Conservation (phyloP, 2,113 vertebrate genomes). For the Calonectris borealis region DNA sequence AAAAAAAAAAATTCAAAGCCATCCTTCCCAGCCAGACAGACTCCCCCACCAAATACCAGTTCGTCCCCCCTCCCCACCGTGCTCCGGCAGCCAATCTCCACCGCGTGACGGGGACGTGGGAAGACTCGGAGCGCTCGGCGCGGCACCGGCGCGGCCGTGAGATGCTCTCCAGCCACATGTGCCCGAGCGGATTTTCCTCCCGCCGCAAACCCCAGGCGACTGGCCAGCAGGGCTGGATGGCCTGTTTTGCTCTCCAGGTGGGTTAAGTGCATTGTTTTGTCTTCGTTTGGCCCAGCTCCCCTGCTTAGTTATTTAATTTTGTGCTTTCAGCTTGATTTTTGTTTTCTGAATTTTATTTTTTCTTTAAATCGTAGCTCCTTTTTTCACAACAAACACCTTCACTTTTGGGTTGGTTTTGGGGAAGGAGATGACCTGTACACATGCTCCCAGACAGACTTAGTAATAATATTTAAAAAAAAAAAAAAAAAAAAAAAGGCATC, state of each 20-base stretch:
- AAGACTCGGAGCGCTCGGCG: conserved; percentile 64
- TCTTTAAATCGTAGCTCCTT: background rate
- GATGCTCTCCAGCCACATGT: conserved; percentile 64
- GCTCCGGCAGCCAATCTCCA: conserved; percentile 67
- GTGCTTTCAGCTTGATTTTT: background rate
- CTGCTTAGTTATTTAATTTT: background rate
- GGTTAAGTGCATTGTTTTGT: conserved; percentile 71
- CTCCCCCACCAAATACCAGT: background rate
- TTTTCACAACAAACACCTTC: background rate
- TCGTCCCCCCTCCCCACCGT: background rate
- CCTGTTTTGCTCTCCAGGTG: conserved; percentile 74
- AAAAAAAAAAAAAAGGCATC: background rate
- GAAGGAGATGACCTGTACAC: background rate
- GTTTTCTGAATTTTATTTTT: background rate
- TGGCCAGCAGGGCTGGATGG: conserved; percentile 52
- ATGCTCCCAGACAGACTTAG: background rate
- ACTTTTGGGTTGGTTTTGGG: background rate
- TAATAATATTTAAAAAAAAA: background rate
- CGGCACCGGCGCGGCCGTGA: conserved; percentile 24
- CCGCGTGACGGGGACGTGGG: conserved; percentile 64
- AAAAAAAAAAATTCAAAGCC: conserved; percentile 32
- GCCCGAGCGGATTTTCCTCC: conserved; percentile 51
- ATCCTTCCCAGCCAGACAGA: background rate
- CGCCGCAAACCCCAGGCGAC: conserved; percentile 11
- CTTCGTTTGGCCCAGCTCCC: conserved; percentile 54